Evolutionary conservation across 1,140 invertebrate genomes (phyloP), one percentile per base, ranked within the genome.

Genomic region (Drosophila miranda): DNA sequence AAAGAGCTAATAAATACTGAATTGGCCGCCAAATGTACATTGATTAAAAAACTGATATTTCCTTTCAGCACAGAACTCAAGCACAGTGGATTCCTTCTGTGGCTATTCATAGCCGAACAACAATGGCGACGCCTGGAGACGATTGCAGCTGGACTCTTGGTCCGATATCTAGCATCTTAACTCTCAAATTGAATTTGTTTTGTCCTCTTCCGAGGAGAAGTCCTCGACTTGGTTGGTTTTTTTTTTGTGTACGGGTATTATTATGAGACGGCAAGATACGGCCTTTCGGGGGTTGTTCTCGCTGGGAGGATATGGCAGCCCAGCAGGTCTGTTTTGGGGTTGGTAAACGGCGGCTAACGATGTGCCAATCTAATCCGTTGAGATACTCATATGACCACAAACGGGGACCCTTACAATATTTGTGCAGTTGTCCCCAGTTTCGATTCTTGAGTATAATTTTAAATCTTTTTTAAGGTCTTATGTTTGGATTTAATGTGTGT

Each of bases 341-440:
- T 61, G 58, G 51, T 78, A 68, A 84, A 77, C 63, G 73, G 50
- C 50, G 73, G 75, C 62, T 77, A 81, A 84, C 81, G 82, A 84
- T 52, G 81, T 84, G 81, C 60, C 68, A 84, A 84, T 75, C 70
- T 75, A 57, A 81, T 74, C 82, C 56, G 74, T 21, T 55, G 56
- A 57, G 61, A 53, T 73, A 8, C 34, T 38, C 34, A 11, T 38
- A 69, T 64, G 45, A 64, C 66, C 75, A 38, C 26, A 34, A 45
- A 48, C 8, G 43, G 43, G 19, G 61, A 13, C 13, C 8, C 30
- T 9, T 34, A 46, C 30, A 54, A 49, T 56, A 53, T 26, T 67
- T 16, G n/a, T 4, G 38, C 19, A 42, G 7, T 23, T 48, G 14
- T 11, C 3, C 13, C 2, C 0, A 16, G 0, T 19, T 64, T 13